Base-by-base conservation (phyloP, 1,140 invertebrate genomes). In the Cecropterus lyciades region DNA sequence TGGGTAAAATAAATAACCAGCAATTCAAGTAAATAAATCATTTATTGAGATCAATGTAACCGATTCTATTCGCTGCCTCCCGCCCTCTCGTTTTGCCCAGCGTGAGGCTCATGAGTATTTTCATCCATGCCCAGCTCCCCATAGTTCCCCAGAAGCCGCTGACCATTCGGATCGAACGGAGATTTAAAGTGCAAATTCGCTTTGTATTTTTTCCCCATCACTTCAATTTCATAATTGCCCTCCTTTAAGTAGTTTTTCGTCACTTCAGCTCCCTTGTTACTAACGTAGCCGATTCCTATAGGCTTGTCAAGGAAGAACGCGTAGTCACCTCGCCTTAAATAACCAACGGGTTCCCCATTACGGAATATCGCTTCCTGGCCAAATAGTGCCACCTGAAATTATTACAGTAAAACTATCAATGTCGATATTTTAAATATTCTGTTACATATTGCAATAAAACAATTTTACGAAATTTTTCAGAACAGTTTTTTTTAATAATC, bases 321-420 rank as follows among this genome's bases (percentile, higher is more conserved):
- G 77, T 95, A 98, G 75, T 98, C 97, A 1, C 96, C 97, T 79
- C 97, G 92, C 62, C 97, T 92, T 10, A 98, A 82, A 71, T 96
- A 96, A 42, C 97, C 97, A 20, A 97, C 96, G 0, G 95, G 89
- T 74, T 94, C 85, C 0, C 94, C 95, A 85, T 98, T 95, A 79
- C 97, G 94, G 84, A 95, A 97, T 77, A 98, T 95, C 0, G 95
- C 95, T 93, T 98, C 97, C 65, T 97, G 91, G 4, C 97, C 97
- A 93, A 96, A 97, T 15, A 98, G 76, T 13, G 96, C 94, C 11
- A 96, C 89, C 87, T 95, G 86, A 37, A 37, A 37, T 37, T 8
- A 30, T 1, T 24, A 8, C 3, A 11, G 11, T 37, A 11, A 11
- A 37, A 5, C 20, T 20, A 5, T 20, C 20, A 20, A 20, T n/a